A percentile compares a stretch with the other conserved stretches of the same genome.
Evolutionary conservation across 2,888 invertebrate species (phyloP).

Genomic region (Onchidella celtica): DNA sequence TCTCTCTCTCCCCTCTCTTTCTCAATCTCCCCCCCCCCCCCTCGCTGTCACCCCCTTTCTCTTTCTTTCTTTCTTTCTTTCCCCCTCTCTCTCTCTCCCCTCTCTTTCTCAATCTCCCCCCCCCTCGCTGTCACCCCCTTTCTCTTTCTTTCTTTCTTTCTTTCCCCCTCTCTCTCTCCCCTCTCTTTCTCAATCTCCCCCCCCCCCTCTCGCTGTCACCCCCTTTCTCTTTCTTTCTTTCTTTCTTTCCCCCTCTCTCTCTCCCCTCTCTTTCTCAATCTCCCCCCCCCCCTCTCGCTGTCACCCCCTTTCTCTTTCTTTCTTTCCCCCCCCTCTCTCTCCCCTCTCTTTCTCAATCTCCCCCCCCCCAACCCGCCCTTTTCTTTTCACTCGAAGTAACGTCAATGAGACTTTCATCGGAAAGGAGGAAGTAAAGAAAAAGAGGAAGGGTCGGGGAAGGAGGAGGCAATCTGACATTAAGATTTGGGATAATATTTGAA

Average conservation of each 20-base stretch:
- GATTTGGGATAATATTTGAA: too few relatives aligned
- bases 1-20: background rate
- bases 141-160: background rate
- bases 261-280: background rate
- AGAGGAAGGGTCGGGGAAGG: too few relatives aligned
- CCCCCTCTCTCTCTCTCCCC: conserved; percentile 20
- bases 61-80: conserved; percentile 26
- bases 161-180: background rate
- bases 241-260: background rate
- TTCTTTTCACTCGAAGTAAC: too few relatives aligned
- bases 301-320: background rate
- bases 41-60: conserved; percentile 8
- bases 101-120: background rate
- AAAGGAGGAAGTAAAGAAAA: too few relatives aligned
- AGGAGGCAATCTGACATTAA: too few relatives aligned
- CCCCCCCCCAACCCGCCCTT: too few relatives aligned
- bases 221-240: background rate
- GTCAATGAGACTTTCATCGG: too few relatives aligned
- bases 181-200: background rate
- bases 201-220: background rate
- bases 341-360: too few relatives aligned
- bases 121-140: background rate
- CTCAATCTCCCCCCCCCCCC: background rate
- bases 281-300: background rate
- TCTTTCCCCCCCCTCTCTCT: too few relatives aligned